Evolutionary conservation across 2,888 invertebrate species (phyloP).

Genomic region (Clostera curtula): DNA sequence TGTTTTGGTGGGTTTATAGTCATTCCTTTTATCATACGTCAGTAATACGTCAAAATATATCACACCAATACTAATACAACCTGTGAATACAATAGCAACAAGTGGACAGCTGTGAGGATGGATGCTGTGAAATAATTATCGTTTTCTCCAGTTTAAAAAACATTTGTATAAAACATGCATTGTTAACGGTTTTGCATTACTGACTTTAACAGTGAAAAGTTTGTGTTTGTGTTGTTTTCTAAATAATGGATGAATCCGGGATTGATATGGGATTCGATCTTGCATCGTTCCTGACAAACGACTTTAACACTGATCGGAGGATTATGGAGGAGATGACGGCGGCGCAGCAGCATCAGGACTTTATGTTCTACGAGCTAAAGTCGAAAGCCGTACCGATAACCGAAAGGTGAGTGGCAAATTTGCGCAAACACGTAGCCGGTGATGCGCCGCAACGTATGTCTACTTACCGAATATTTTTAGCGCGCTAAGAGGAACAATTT

Average conservation of each 20-base stretch:
- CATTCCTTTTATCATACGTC: constrained; percentile 46
- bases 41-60: constrained; percentile 42
- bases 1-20: constrained; percentile 35
- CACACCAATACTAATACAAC: too few relatives aligned
- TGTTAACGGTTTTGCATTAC: constrained; percentile 31
- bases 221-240: constrained; percentile 25
- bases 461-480: constrained; percentile 62
- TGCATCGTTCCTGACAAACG: constrained; percentile 72
- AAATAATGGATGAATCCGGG: constrained; percentile 79
- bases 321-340: constrained; percentile 73
- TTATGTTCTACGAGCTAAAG: constrained; percentile 78
- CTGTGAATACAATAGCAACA: constrained; percentile 59
- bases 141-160: constrained; percentile 38
- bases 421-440: constrained; percentile 20
- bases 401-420: constrained; percentile 65
- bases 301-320: constrained; percentile 68
- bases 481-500: constrained; percentile 64
- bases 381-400: constrained; percentile 75
- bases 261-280: constrained; percentile 79
- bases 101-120: constrained; percentile 70
- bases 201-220: constrained; percentile 43
- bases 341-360: constrained; percentile 72
- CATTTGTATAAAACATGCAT: constrained; percentile 47
- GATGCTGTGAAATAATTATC: constrained; percentile 51
- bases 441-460: constrained; percentile 29